phyloP scores from a whole-genome alignment of 2,888 invertebrate species.

The Choristoneura rosaceana region DNA sequence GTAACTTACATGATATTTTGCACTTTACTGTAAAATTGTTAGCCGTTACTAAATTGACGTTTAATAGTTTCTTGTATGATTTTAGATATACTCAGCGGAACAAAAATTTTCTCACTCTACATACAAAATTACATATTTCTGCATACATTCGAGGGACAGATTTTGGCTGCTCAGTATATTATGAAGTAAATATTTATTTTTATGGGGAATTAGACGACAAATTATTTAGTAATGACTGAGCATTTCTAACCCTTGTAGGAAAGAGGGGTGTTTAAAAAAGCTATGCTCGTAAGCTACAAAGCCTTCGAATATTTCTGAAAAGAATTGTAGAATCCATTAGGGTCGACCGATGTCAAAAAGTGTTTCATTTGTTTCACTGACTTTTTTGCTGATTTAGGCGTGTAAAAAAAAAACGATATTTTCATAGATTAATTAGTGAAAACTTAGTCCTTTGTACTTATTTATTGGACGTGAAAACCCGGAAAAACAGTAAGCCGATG shows the following conservation, averaged over 20 bases:
- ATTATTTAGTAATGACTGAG: not conserved
- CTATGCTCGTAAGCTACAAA: not conserved
- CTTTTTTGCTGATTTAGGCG: not conserved
- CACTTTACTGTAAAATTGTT: too few species aligned
- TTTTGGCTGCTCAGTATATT: too few species aligned
- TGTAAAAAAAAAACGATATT: not conserved
- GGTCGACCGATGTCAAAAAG: not conserved
- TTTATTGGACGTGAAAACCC: not conserved
- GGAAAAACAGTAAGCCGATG: not conserved
- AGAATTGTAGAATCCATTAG: not conserved
- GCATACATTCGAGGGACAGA: too few species aligned
- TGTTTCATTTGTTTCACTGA: not conserved
- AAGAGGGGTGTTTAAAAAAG: not conserved
- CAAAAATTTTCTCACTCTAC: too few species aligned
- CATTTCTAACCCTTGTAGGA: not conserved
- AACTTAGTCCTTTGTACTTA: not conserved
- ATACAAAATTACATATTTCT: too few species aligned
- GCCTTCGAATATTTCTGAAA: not conserved
- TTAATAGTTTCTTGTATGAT: not conserved
- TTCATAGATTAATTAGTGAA: not conserved
- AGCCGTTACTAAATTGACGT: too few species aligned
- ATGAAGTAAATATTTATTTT: not conserved
- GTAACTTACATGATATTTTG: too few species aligned
- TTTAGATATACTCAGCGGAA: not conserved
- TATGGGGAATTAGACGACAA: not conserved